phyloP scores from a whole-genome alignment of 2,113 vertebrate species.

The Chaetura pelagica region DNA sequence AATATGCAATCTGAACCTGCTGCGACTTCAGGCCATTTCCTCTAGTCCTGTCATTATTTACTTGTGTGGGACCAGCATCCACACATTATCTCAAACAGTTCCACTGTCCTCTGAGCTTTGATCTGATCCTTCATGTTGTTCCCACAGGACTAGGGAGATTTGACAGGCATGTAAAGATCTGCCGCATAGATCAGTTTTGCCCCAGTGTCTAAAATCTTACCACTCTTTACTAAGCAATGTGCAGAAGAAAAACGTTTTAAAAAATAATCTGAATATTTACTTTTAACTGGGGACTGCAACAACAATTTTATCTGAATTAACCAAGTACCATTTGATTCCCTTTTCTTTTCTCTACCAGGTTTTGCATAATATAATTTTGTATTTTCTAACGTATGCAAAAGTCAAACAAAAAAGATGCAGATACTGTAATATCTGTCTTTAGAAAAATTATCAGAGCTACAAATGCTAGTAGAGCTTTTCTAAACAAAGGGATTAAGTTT shows the following conservation, averaged over 20 bases:
- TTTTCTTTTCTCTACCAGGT: background rate
- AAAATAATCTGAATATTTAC: background rate
- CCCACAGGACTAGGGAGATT: background rate
- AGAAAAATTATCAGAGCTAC: background rate
- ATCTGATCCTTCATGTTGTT: background rate
- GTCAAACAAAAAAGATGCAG: background rate
- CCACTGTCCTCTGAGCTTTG: background rate
- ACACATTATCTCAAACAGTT: background rate
- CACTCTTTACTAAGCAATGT: background rate
- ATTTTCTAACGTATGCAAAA: background rate
- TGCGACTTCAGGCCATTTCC: too few relatives aligned
- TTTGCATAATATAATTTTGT: background rate
- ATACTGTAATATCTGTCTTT: background rate
- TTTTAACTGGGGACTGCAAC: background rate
- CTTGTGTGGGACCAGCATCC: too few relatives aligned
- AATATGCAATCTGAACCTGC: too few relatives aligned
- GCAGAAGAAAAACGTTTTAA: background rate
- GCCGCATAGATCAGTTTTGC: background rate
- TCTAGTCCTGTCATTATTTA: too few relatives aligned
- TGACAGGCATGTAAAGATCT: background rate
- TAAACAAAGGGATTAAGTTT: background rate
- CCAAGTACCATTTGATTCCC: background rate
- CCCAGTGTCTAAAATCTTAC: background rate
- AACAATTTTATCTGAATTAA: constrained; percentile 15
- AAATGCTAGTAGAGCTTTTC: background rate